A percentile compares a stretch with the other conserved stretches of the same genome.
Evolutionary conservation across 1,140 invertebrate species (phyloP).

Genomic region (Zaprionus capensis): DNA sequence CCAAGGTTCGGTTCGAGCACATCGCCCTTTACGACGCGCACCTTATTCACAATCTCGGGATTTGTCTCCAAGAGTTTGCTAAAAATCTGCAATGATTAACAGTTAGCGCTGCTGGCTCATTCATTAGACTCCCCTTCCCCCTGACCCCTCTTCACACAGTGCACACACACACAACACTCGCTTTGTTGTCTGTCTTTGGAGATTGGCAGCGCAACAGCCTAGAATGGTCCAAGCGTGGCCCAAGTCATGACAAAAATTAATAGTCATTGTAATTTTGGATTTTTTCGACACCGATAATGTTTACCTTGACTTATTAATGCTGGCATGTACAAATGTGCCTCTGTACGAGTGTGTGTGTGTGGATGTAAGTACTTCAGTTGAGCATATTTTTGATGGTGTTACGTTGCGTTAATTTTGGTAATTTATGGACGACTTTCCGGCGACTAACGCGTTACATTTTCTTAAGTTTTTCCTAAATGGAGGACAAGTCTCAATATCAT

Average conservation of each 20-base stretch:
- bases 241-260: constrained; percentile 60
- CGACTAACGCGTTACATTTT: constrained; percentile 30
- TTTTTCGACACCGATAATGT: constrained; percentile 61
- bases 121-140: constrained; percentile 40
- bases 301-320: constrained; percentile 80
- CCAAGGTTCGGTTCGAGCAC: constrained; percentile 92
- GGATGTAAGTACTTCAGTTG: constrained; percentile 20
- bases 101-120: constrained; percentile 39
- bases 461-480: neutral
- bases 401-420: constrained; percentile 40
- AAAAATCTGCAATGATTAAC: constrained; percentile 87
- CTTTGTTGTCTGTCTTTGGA: constrained; percentile 10
- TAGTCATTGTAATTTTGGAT: constrained; percentile 74
- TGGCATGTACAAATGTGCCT: constrained; percentile 17
- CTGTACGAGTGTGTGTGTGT: constrained; percentile 42
- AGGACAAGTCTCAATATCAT: constrained; percentile 10
- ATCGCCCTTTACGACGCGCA: constrained; percentile 93
- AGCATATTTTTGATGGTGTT: constrained; percentile 20
- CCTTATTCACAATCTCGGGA: constrained; percentile 88
- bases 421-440: constrained; percentile 22
- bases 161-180: neutral
- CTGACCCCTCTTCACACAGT: neutral
- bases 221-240: constrained; percentile 63
- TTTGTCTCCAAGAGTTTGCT: constrained; percentile 87
- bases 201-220: constrained; percentile 20